phyloP scores from a whole-genome alignment of 1,140 invertebrate genomes.

The Micrasema minimum region DNA sequence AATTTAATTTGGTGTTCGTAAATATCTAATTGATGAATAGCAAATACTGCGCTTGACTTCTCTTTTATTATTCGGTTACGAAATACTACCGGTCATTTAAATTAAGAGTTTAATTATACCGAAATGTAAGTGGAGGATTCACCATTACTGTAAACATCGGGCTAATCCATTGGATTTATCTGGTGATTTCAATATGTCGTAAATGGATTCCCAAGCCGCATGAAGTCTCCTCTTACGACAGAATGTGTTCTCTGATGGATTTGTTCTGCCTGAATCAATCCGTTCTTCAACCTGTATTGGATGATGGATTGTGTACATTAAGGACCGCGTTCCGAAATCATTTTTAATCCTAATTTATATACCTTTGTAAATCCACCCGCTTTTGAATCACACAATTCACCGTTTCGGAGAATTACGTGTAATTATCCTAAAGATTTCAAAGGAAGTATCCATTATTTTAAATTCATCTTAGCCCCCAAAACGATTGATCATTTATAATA shows the following conservation, averaged over 20 bases:
- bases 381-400: too few species aligned
- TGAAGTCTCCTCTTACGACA: constrained; percentile 16
- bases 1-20: constrained; percentile 2
- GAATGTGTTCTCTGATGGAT: neutral
- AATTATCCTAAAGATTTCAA: too few species aligned
- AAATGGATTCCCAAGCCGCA: constrained; percentile 1
- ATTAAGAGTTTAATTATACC: constrained; percentile 19
- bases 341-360: too few species aligned
- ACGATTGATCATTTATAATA: too few species aligned
- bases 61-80: neutral
- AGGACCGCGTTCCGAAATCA: neutral
- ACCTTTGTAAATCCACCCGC: too few species aligned
- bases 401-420: too few species aligned
- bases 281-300: constrained; percentile 9
- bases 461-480: too few species aligned
- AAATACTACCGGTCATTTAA: constrained; percentile 13
- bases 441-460: too few species aligned
- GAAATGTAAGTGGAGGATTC: neutral
- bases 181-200: constrained; percentile 12
- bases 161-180: too few species aligned
- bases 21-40: constrained; percentile 20
- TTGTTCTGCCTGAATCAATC: constrained; percentile 23
- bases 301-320: constrained; percentile 28
- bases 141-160: constrained; percentile 14
- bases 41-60: constrained; percentile 1